Conservation (phyloP, 2,888 invertebrate species). For the Plemyria rubiginata region DNA sequence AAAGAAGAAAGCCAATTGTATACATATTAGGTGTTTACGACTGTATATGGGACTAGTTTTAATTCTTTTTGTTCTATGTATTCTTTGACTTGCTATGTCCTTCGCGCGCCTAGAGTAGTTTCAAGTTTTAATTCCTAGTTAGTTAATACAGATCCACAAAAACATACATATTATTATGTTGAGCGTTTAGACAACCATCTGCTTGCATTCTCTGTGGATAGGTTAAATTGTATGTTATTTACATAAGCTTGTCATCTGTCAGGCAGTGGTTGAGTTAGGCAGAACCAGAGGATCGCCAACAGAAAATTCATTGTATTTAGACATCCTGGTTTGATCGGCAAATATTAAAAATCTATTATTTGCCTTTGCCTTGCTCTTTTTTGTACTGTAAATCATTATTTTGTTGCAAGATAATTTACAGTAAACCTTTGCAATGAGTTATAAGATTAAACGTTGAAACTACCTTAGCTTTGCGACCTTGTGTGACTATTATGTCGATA, state of each 20-base stretch:
- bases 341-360: no score
- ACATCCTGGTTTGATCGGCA: not conserved
- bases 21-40: no score
- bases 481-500: not conserved
- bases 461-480: slow-evolving; percentile 9
- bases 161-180: not conserved
- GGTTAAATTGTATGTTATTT: no score
- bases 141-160: not conserved
- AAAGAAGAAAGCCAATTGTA: no score
- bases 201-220: no score
- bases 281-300: not conserved
- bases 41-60: not conserved
- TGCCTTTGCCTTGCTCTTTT: no score
- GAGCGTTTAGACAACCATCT: no score
- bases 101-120: slow-evolving; percentile 15
- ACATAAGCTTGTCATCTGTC: not conserved
- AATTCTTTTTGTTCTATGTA: slow-evolving; percentile 11
- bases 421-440: no score
- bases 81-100: slow-evolving; percentile 17
- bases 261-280: not conserved
- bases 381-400: no score
- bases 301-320: no score
- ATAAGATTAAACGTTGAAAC: slow-evolving; percentile 6
- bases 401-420: no score
- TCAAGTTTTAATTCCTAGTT: slow-evolving; percentile 6